Evolutionary conservation across 64 coral and sea anemone species (phyloP).

Genomic region (Acropora tenuis): DNA sequence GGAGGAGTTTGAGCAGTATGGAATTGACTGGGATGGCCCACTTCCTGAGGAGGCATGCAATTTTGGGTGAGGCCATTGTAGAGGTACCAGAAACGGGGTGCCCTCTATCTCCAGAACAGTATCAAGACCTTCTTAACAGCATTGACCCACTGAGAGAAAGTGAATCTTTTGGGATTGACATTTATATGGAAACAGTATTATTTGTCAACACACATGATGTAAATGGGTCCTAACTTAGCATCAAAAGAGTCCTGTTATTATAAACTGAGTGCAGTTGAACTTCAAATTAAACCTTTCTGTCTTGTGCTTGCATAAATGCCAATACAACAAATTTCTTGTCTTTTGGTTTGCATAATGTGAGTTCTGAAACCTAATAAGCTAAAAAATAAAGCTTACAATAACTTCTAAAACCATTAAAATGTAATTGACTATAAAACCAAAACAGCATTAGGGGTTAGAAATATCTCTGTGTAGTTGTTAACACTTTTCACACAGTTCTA

Average conservation of each 20-base stretch:
- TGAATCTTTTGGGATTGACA: constrained; percentile 41
- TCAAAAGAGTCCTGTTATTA: not conserved
- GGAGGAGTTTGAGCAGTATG: not conserved
- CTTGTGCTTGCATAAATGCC: not conserved
- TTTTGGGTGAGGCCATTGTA: not conserved
- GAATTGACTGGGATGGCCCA: constrained; percentile 41
- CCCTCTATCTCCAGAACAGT: constrained; percentile 17
- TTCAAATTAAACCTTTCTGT: not conserved
- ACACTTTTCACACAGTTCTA: not conserved
- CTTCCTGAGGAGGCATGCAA: not conserved
- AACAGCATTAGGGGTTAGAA: not conserved
- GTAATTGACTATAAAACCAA: not conserved
- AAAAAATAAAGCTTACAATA: not conserved
- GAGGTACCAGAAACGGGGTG: constrained; percentile 32
- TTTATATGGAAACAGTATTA: constrained; percentile 37
- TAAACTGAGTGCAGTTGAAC: not conserved
- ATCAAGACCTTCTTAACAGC: constrained; percentile 3
- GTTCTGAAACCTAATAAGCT: not conserved
- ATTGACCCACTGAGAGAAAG: constrained; percentile 51
- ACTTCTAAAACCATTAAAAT: not conserved
- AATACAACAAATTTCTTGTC: not conserved
- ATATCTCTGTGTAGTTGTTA: not conserved
- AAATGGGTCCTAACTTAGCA: not conserved
- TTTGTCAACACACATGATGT: not conserved
- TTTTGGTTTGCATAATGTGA: not conserved